These are phyloP conservation scores for Parascotia fuliginaria DNA, from an alignment of 2,888 invertebrate species.

Conservation along the genomic window DNA sequence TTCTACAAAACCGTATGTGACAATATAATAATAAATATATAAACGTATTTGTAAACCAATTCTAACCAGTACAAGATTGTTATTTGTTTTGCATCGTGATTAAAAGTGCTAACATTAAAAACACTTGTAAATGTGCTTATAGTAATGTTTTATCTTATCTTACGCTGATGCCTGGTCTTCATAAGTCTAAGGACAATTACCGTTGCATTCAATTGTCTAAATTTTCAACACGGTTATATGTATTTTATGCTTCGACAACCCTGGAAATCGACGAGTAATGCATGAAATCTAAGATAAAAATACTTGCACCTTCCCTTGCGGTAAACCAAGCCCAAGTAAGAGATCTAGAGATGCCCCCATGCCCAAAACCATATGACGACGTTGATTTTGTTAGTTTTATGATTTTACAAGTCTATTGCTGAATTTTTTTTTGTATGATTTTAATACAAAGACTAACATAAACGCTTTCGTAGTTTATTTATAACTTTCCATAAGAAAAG, in stretches of 20 bases:
- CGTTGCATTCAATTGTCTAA: slow-evolving; percentile 44
- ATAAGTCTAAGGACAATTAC: slow-evolving; percentile 8
- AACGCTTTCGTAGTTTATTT: no score
- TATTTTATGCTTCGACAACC: slow-evolving; percentile 63
- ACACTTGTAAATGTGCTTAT: slow-evolving; percentile 25
- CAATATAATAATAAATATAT: no score
- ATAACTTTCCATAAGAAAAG: no score
- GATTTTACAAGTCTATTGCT: no score
- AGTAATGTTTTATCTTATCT: slow-evolving; percentile 18
- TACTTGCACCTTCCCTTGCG: slow-evolving; percentile 19
- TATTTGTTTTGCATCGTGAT: not conserved
- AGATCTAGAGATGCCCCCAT: slow-evolving; percentile 11
- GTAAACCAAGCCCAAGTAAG: slow-evolving; percentile 18
- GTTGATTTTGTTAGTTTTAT: no score
- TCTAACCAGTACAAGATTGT: not conserved
- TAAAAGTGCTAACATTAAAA: slow-evolving; percentile 23
- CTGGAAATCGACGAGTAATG: slow-evolving; percentile 54
- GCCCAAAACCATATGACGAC: no score
- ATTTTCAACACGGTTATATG: slow-evolving; percentile 63
- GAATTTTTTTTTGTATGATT: no score
- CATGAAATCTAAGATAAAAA: not conserved
- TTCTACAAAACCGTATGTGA: not conserved
- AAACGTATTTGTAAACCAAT: not conserved
- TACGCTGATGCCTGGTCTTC: slow-evolving; percentile 33
- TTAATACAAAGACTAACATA: no score